These are phyloP conservation scores for Hemithea aestivaria DNA, from an alignment of 2,888 invertebrate species.

Conservation along the genomic window DNA sequence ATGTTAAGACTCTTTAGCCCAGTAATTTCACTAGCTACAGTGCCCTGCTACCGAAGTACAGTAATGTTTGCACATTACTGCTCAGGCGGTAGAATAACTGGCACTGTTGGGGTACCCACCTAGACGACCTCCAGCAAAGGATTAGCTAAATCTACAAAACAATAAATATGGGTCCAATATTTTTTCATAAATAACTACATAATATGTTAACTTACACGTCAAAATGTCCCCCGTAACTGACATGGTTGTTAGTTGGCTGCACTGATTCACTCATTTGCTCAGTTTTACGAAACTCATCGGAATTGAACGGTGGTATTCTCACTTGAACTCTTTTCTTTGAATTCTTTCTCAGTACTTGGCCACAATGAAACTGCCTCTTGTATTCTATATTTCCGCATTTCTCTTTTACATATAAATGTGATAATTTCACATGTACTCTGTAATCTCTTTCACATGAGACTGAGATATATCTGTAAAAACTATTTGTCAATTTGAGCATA, in stretches of 20 bases:
- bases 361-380: constrained; percentile 30
- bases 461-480: constrained; percentile 69
- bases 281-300: constrained; percentile 38
- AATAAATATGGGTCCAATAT: no score
- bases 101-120: no score
- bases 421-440: constrained; percentile 46
- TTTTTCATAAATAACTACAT: no score
- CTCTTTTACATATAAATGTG: constrained; percentile 47
- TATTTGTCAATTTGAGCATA: constrained; percentile 73
- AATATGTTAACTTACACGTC: constrained; percentile 47
- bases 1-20: no score
- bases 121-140: no score
- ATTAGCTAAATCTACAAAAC: no score
- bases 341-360: constrained; percentile 38
- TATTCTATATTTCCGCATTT: constrained; percentile 36
- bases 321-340: constrained; percentile 40
- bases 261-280: constrained; percentile 58
- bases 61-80: no score
- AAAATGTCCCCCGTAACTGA: constrained; percentile 55
- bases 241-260: constrained; percentile 47
- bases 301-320: constrained; percentile 41
- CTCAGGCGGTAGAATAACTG: no score
- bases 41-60: no score
- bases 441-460: constrained; percentile 50
- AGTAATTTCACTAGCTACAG: no score